Conservation (phyloP, 1,140 invertebrate genomes). For the Drosophila bifasciata region DNA sequence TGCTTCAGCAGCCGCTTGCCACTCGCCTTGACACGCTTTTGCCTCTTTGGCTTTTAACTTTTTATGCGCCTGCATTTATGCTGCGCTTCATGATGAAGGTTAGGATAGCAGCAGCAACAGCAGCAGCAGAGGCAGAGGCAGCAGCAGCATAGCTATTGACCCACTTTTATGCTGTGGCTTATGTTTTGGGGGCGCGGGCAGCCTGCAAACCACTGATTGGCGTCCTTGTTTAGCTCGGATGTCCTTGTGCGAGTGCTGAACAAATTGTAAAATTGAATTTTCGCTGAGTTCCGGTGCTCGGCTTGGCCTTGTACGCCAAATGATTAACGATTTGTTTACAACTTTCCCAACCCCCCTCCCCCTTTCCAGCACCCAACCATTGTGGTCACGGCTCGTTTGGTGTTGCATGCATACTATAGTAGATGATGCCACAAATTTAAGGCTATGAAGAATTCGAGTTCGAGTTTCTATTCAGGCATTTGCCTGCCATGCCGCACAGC, state of each 20-base stretch:
- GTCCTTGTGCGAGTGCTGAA: constrained; percentile 50
- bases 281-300: constrained; percentile 10
- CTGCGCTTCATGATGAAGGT: constrained; percentile 77
- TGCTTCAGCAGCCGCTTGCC: constrained; percentile 17
- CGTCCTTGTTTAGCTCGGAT: constrained; percentile 58
- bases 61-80: constrained; percentile 74
- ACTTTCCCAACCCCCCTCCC: constrained; percentile 13
- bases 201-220: constrained; percentile 48
- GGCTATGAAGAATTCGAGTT: neutral
- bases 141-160: constrained; percentile 61
- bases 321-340: constrained; percentile 72
- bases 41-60: constrained; percentile 24
- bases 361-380: too few species aligned
- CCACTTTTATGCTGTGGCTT: constrained; percentile 3
- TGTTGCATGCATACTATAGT: too few species aligned
- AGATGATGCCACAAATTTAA: neutral
- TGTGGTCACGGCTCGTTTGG: too few species aligned
- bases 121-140: constrained; percentile 1
- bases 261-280: constrained; percentile 52
- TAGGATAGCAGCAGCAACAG: constrained; percentile 43
- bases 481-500: neutral
- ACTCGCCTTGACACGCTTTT: constrained; percentile 75
- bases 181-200: constrained; percentile 33
- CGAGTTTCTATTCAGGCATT: neutral
- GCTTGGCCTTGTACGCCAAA: constrained; percentile 36